phyloP scores from a whole-genome alignment of 2,888 invertebrate species.

The Zelleria hepariella region DNA sequence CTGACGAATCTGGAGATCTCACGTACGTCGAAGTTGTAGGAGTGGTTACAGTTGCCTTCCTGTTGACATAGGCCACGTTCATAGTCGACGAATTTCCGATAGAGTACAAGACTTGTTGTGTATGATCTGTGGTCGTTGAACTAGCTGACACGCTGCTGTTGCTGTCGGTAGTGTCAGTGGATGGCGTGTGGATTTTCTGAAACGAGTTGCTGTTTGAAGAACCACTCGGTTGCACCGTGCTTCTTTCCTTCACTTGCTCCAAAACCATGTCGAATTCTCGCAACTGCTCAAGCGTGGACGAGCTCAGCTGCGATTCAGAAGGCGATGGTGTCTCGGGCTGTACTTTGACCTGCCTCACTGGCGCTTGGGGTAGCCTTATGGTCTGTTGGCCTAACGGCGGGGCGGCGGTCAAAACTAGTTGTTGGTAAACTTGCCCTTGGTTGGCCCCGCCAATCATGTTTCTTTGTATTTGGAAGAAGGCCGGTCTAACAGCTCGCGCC shows the following conservation, averaged over 20 bases:
- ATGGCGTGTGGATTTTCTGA: conserved; percentile 18
- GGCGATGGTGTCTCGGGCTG: conserved; percentile 45
- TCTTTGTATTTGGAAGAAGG: conserved; percentile 74
- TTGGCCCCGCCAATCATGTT: conserved; percentile 72
- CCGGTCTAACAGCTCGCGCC: conserved; percentile 68
- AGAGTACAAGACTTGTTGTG: conserved; percentile 53
- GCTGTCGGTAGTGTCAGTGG: conserved; percentile 40
- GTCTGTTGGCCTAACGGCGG: conserved; percentile 59
- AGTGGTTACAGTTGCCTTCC: conserved; percentile 46
- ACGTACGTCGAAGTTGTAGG: conserved; percentile 44
- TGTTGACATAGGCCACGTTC: conserved; percentile 56
- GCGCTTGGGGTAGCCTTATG: conserved; percentile 46
- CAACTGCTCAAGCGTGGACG: conserved; percentile 82
- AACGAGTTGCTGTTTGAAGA: conserved; percentile 24
- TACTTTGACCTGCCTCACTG: conserved; percentile 34
- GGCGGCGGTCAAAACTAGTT: conserved; percentile 61
- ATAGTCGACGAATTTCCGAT: conserved; percentile 46
- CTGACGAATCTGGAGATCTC: conserved; percentile 57
- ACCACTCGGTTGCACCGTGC: conserved; percentile 71
- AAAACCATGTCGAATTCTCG: conserved; percentile 86
- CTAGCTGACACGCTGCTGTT: conserved; percentile 17
- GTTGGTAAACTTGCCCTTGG: conserved; percentile 62
- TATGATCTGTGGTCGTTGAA: conserved; percentile 22
- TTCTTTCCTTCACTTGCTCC: conserved; percentile 84
- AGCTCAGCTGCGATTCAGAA: conserved; percentile 76